Base-by-base conservation (phyloP, 2,888 invertebrate species). In the Idaea straminata region DNA sequence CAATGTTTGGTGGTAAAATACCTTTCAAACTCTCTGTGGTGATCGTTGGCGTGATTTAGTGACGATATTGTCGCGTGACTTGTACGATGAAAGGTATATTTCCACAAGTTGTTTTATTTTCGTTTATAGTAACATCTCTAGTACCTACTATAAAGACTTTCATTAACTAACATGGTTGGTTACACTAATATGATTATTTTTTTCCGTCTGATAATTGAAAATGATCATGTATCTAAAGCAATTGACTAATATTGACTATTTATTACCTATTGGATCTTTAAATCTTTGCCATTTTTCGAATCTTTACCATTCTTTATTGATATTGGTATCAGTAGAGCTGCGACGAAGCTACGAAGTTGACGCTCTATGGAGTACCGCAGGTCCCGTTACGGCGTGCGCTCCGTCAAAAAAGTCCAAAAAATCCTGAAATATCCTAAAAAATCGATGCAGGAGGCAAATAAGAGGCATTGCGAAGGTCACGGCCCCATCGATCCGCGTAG, bases 401-500 rank as follows among this genome's bases (percentile, higher is more conserved):
- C 64, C 60, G 66, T 65, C 69, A 69, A 63, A 74, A 68, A 68
- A 66, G 47, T 47, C 61, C 62, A 67, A 70, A 74, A 47, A 72
- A 66, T 62, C 66, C 62, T 62, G 63, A 64, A 61, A 63, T 69
- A 70, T 70, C 72, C 67, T 71, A 79, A 88, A 90, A 86, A 85
- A 86, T 87, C 85, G 85, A 86, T 84, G 79, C 84, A 84, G 85
- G 83, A 85, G 82, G 84, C 85, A 84, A 89, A 89, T 88, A 88
- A 89, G 89, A 89, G 89, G 86, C 86, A 85, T 84, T 87, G 83
- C 83, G 90, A 92, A 92, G 91, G 92, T 92, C 92, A 92, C 86
- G 92, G 92, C 87, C 91, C 82, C 90, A 92, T 92, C 92, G 92
- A 92, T 92, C 91, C 89, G 86, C 76, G 90, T 89, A 90, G 92